Base-by-base conservation (phyloP, 2,888 invertebrate genomes). In the Thalpophila matura region DNA sequence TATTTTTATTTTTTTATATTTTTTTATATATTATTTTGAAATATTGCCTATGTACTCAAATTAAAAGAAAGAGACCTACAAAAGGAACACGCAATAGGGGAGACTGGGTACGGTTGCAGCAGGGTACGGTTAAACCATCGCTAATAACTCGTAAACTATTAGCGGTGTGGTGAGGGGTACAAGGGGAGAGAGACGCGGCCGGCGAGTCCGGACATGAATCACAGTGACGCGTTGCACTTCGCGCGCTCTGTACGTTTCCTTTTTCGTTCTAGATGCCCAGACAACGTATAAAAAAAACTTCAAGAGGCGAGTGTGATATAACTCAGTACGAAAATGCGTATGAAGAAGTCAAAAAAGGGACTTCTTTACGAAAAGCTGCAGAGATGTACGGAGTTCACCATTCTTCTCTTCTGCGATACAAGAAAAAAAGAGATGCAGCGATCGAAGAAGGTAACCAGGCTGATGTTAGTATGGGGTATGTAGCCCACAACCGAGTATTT, bases 101-200 rank as follows among this genome's bases (percentile, higher is more conserved):
- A 49, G 37, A 49, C 49, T 49, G 49, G 49, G 49, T 49, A 49
- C 46, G 46, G 46, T 46, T 29, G n/a, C n/a, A n/a, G n/a, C n/a
- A n/a, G n/a, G 49, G 49, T 49, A 49, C 46, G 46, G 46, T 46
- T 29, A 20, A 12, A 29, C 5, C 46, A 46, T 4, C 12, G 18
- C 46, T 10, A 35, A 37, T 49, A 49, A 5, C 18, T 9, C 24
- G 16, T 14, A 18, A 49, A 46, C 29, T 46, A 31, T 29, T 12
- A 9, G 31, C 18, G 10, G 29, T 26, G 26, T 10, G 37, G 16
- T 10, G 37, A 26, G 24, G 37, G 49, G 49, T 29, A 29, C 43
- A 43, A 54, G 43, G 43, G 42, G 33, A 54, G 6, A 35, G 16
- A 14, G 26, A 35, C 22, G 43, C 33, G 33, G 33, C 24, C n/a